Conservation (phyloP, 1,140 invertebrate genomes). For the Pseudomyrmex gracilis region DNA sequence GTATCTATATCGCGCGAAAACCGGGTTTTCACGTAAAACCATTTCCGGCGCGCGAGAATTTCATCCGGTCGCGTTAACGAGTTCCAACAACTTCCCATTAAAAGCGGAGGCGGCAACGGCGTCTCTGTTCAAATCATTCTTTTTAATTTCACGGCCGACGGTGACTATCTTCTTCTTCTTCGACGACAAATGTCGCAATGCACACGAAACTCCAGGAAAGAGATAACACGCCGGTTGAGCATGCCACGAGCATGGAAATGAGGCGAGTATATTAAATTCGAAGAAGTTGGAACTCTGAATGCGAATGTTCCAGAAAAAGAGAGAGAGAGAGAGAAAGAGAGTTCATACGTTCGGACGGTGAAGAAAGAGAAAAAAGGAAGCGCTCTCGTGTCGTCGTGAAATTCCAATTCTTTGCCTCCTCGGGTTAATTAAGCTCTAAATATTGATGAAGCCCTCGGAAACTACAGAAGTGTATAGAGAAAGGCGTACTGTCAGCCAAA, state of each 20-base stretch:
- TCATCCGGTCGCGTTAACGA: conserved; percentile 45
- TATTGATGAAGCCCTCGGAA: conserved; percentile 65
- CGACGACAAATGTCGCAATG: conserved; percentile 28
- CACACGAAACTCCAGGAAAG: conserved; percentile 25
- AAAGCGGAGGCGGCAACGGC: background rate
- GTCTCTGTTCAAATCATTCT: conserved; percentile 50
- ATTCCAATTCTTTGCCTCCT: conserved; percentile 49
- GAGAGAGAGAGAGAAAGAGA: background rate
- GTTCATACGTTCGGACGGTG: background rate
- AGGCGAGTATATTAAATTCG: conserved; percentile 49
- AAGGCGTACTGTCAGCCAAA: conserved; percentile 60
- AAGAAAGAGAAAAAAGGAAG: conserved; percentile 7
- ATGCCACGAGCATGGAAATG: conserved; percentile 44
- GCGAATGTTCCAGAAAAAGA: conserved; percentile 15
- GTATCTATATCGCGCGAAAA: background rate
- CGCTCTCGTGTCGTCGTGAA: conserved; percentile 21
- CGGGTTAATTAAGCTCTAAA: conserved; percentile 71
- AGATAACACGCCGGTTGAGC: conserved; percentile 48
- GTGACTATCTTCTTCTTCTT: conserved; percentile 3
- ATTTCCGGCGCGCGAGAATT: conserved; percentile 41
- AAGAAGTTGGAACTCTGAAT: conserved; percentile 32
- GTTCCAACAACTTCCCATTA: conserved; percentile 48
- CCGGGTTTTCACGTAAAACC: conserved; percentile 20
- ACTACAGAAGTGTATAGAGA: conserved; percentile 41
- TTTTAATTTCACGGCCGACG: conserved; percentile 49